A percentile compares a stretch with the other conserved stretches of the same genome.
These are phyloP conservation scores for Paracanthobrama guichenoti DNA, from an alignment of 2,113 vertebrate species.

Conservation along the genomic window DNA sequence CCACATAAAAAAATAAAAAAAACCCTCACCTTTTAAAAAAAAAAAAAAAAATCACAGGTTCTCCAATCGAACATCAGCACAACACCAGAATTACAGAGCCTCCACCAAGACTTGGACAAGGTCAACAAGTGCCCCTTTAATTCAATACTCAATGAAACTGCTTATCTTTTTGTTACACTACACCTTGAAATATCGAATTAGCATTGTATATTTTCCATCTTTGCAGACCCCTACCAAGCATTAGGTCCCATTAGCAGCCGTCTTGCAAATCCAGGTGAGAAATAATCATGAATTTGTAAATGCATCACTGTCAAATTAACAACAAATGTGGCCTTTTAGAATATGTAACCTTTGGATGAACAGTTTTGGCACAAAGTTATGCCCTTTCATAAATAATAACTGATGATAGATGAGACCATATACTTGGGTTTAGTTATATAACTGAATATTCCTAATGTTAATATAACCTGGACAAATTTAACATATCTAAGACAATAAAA, in stretches of 20 bases:
- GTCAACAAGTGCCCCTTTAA: conserved; percentile 54
- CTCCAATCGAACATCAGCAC: conserved; percentile 75
- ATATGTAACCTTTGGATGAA: conserved; percentile 54
- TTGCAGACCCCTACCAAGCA: conserved; percentile 94
- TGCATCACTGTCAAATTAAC: conserved; percentile 23
- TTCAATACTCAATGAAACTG: background rate
- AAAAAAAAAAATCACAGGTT: conserved; percentile 66
- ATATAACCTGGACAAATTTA: background rate
- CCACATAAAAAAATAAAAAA: background rate
- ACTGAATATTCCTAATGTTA: background rate
- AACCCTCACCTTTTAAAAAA: background rate
- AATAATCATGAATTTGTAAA: background rate
- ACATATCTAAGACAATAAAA: background rate
- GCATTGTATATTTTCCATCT: background rate
- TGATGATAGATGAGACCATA: background rate
- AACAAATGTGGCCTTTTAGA: conserved; percentile 76
- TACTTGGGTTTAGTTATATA: background rate
- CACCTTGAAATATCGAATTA: background rate
- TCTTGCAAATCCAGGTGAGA: conserved; percentile 96
- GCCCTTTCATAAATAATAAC: background rate
- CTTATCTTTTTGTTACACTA: background rate
- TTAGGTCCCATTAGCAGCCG: conserved; percentile 94
- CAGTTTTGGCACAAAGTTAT: background rate
- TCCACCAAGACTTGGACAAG: conserved; percentile 66
- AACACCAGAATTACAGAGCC: conserved; percentile 70